These are phyloP conservation scores for Maniola hyperantus DNA, from an alignment of 2,888 invertebrate species.

Conservation along the genomic window DNA sequence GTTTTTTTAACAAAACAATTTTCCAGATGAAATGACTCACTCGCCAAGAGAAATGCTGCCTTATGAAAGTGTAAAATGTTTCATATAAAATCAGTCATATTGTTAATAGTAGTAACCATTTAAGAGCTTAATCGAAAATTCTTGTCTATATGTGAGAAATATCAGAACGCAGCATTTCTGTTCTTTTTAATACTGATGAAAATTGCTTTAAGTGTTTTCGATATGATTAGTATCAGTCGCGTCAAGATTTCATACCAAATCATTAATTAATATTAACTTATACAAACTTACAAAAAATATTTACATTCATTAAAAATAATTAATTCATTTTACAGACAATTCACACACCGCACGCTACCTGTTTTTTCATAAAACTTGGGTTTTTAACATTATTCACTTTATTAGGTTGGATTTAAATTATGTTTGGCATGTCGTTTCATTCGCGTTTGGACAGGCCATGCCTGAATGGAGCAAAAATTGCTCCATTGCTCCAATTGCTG, in stretches of 20 bases:
- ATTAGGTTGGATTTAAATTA: too few species aligned
- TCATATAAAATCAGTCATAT: slow-evolving; percentile 39
- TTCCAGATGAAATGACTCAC: slow-evolving; percentile 22
- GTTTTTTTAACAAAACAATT: neutral
- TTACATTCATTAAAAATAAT: slow-evolving; percentile 63
- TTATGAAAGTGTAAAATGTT: slow-evolving; percentile 40
- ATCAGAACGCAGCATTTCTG: slow-evolving; percentile 47
- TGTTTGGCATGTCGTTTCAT: too few species aligned
- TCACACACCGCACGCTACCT: slow-evolving; percentile 29
- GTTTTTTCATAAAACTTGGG: neutral
- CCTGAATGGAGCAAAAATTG: too few species aligned
- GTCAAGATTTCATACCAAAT: slow-evolving; percentile 64
- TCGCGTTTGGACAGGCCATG: too few species aligned
- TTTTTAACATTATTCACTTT: neutral
- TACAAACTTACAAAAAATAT: slow-evolving; percentile 74
- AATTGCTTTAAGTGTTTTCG: slow-evolving; percentile 29
- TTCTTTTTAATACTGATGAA: slow-evolving; percentile 31
- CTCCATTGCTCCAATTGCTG: too few species aligned
- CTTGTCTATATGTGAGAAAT: slow-evolving; percentile 34
- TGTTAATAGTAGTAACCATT: slow-evolving; percentile 31
- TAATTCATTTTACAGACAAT: slow-evolving; percentile 44
- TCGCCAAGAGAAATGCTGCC: slow-evolving; percentile 43
- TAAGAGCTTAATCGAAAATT: slow-evolving; percentile 38
- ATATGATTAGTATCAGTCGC: slow-evolving; percentile 61
- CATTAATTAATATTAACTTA: slow-evolving; percentile 57